Percentiles rank a stretch among this genome's conserved stretches.
phyloP scores from a whole-genome alignment of 2,888 invertebrate genomes.

The Thecophora atra region DNA sequence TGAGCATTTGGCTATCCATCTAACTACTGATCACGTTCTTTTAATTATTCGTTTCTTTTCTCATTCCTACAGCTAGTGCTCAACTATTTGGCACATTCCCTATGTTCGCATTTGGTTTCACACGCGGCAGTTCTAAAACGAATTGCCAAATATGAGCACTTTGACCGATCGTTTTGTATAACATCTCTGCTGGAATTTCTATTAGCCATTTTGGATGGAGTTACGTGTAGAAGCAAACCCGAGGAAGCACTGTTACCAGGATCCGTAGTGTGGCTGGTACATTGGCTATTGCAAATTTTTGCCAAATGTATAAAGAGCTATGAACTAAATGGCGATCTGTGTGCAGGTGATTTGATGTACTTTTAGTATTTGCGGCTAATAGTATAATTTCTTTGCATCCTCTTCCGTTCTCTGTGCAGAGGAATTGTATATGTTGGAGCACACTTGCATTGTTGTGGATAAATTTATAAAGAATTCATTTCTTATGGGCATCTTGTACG shows the following conservation, averaged over 20 bases:
- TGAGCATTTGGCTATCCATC: neutral
- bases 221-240: constrained; percentile 78
- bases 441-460: constrained; percentile 75
- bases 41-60: neutral
- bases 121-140: constrained; percentile 89
- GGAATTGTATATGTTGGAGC: constrained; percentile 73
- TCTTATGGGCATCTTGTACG: constrained; percentile 81
- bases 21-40: neutral
- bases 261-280: constrained; percentile 81
- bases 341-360: constrained; percentile 36
- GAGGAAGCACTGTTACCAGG: constrained; percentile 88
- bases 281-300: constrained; percentile 84
- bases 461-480: constrained; percentile 78
- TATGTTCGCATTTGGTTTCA: constrained; percentile 90
- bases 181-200: constrained; percentile 86
- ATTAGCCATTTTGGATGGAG: constrained; percentile 73
- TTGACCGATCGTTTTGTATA: constrained; percentile 88
- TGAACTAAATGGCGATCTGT: constrained; percentile 57
- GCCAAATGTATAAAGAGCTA: constrained; percentile 56
- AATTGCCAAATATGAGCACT: constrained; percentile 88
- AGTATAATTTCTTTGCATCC: neutral
- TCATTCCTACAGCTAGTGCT: constrained; percentile 74
- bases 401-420: constrained; percentile 44
- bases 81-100: constrained; percentile 90
- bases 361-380: neutral